A percentile compares a stretch with the other conserved stretches of the same genome.
These are phyloP conservation scores for Galeopterus variegatus DNA, from an alignment of 2,113 vertebrate genomes.

Conservation along the genomic window DNA sequence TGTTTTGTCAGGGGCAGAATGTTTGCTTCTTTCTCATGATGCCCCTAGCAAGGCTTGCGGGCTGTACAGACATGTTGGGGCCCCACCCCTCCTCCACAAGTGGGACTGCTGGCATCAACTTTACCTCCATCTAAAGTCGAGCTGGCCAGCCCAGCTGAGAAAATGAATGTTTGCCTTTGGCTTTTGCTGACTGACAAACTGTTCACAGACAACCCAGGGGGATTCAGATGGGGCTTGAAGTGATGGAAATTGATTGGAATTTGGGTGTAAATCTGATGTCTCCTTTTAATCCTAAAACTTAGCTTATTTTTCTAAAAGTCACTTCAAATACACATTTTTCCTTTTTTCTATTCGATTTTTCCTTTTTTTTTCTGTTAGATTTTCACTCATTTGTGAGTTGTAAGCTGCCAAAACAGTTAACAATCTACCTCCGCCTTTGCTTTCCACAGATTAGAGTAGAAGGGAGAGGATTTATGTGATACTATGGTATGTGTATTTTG, in stretches of 20 bases:
- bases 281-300: background rate
- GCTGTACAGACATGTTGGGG: no score
- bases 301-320: background rate
- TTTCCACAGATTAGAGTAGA: background rate
- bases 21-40: background rate
- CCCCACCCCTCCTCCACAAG: no score
- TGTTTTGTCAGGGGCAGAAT: no score
- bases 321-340: background rate
- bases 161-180: background rate
- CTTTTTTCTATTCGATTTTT: background rate
- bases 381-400: background rate
- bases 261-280: background rate
- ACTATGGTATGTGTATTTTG: no score
- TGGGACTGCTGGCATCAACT: background rate
- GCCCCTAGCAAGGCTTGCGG: rapidly evolving
- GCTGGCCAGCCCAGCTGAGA: background rate
- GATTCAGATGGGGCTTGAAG: background rate
- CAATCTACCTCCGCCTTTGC: background rate
- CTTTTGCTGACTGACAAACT: background rate
- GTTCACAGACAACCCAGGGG: background rate
- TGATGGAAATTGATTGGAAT: background rate
- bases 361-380: background rate
- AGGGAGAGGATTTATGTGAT: background rate
- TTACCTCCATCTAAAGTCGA: background rate
- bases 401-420: background rate